Evolutionary conservation across 2,113 vertebrate species (phyloP).

Genomic region (Microtus richardsoni): DNA sequence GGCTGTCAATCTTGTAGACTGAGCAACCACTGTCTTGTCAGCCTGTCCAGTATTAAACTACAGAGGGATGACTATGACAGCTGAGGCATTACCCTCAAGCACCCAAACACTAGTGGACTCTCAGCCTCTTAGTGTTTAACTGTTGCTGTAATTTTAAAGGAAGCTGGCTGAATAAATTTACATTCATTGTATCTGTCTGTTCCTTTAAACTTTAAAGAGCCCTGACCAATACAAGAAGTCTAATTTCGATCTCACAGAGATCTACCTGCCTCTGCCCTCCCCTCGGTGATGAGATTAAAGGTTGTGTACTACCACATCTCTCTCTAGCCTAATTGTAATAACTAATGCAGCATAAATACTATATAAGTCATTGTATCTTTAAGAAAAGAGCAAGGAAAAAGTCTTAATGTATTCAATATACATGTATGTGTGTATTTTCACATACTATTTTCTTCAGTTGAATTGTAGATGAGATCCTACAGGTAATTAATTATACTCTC

Average conservation of each 20-base stretch:
- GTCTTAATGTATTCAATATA: neutral
- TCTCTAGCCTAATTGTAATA: neutral
- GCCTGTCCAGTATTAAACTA: neutral
- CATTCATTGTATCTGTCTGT: neutral
- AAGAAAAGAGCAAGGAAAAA: neutral
- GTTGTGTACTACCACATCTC: neutral
- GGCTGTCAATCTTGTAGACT: neutral
- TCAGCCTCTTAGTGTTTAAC: neutral
- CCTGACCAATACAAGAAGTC: neutral
- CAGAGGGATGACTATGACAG: neutral
- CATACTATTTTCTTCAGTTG: neutral
- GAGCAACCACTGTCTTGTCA: neutral
- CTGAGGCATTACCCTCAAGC: neutral
- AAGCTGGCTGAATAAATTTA: neutral
- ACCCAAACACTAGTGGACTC: neutral
- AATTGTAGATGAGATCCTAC: neutral
- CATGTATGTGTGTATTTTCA: neutral
- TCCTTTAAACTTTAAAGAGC: neutral
- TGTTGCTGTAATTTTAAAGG: neutral
- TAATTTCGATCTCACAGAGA: neutral
- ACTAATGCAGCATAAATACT: neutral
- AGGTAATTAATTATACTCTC: neutral
- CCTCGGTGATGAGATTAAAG: neutral
- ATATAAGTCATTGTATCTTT: neutral
- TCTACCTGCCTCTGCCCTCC: neutral